Percentiles rank a stretch among this genome's conserved stretches.
These are phyloP conservation scores for Alcis repandata DNA, from an alignment of 2,888 invertebrate species.

Conservation along the genomic window DNA sequence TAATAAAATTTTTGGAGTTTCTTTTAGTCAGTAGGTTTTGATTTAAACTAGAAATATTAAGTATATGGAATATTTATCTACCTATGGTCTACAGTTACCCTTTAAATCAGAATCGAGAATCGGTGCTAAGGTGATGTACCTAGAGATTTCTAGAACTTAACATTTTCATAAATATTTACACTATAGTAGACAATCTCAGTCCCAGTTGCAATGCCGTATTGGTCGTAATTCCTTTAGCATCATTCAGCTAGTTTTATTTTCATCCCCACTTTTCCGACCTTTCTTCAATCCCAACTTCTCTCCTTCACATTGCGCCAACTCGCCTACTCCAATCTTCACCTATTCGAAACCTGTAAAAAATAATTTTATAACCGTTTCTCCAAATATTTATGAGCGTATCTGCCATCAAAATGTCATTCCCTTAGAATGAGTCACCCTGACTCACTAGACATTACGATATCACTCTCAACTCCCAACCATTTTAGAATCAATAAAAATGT, in stretches of 20 bases:
- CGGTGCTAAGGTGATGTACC: too few species aligned
- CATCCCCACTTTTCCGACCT: slow-evolving; percentile 4
- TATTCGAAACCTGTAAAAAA: slow-evolving; percentile 39
- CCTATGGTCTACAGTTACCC: neutral
- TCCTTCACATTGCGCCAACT: slow-evolving; percentile 23
- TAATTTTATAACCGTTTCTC: slow-evolving; percentile 23
- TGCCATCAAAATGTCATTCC: slow-evolving; percentile 44
- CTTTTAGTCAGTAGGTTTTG: slow-evolving; percentile 54
- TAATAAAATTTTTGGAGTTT: slow-evolving; percentile 71
- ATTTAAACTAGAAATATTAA: neutral
- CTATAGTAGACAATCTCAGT: neutral
- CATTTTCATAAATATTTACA: too few species aligned
- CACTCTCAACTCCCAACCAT: slow-evolving; percentile 31
- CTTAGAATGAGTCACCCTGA: slow-evolving; percentile 46
- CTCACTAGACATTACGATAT: slow-evolving; percentile 39
- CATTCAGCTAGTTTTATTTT: slow-evolving; percentile 5
- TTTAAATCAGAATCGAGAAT: neutral
- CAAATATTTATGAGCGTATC: slow-evolving; percentile 46
- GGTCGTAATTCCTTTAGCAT: neutral
- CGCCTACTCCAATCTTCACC: slow-evolving; percentile 27
- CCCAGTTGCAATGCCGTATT: neutral
- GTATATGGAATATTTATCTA: neutral
- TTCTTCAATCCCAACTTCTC: slow-evolving; percentile 9
- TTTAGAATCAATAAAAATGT: slow-evolving; percentile 35
- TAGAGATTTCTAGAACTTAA: too few species aligned